Conservation (phyloP, 2,113 vertebrate species). For the Callospermophilus lateralis region DNA sequence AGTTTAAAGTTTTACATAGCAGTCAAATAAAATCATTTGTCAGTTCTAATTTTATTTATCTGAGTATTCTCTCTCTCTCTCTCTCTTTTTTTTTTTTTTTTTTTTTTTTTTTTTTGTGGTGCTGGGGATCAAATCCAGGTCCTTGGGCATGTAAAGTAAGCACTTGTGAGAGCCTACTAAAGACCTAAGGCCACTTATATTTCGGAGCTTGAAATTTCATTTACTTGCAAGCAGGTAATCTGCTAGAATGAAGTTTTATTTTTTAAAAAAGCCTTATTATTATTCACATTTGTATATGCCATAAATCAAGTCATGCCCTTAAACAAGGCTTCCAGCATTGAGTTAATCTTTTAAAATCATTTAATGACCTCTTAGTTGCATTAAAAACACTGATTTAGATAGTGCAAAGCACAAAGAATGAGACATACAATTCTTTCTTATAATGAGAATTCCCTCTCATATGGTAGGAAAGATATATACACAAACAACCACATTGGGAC, state of each 20-base stretch:
- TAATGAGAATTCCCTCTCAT: neutral
- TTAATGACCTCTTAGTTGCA: neutral
- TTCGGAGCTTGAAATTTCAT: neutral
- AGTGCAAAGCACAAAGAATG: neutral
- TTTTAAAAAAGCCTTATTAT: neutral
- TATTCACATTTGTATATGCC: slow-evolving; percentile 11
- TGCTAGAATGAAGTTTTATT: neutral
- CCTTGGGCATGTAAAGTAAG: no score
- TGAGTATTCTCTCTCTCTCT: neutral
- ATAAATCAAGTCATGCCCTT: neutral
- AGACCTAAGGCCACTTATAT: neutral
- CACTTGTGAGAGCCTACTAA: neutral
- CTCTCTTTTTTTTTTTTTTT: no score
- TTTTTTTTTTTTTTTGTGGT: neutral
- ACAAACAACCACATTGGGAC: neutral
- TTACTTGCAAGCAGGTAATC: slow-evolving; percentile 21
- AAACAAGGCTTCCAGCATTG: neutral
- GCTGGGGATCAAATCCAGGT: no score
- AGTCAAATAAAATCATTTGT: neutral
- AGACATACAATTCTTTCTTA: neutral
- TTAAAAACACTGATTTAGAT: neutral
- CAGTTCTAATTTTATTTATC: neutral
- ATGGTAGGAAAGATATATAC: neutral
- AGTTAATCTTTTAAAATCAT: neutral
- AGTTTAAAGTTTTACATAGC: neutral